These are phyloP conservation scores for Turritopsis rubra DNA, from an alignment of 30 jellyfish, hydroid and myxozoan species.

Conservation along the genomic window DNA sequence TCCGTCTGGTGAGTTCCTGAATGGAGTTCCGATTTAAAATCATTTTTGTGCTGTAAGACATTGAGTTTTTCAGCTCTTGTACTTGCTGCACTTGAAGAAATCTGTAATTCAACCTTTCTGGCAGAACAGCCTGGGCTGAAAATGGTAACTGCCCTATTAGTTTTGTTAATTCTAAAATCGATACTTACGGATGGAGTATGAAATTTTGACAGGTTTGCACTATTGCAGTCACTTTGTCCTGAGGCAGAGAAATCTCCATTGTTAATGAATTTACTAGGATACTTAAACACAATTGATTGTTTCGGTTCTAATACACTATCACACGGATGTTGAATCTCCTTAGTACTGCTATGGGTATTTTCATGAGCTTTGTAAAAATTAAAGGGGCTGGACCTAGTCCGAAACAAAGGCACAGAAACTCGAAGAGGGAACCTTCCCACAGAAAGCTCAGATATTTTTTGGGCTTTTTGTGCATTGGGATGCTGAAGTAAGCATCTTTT, in stretches of 20 bases:
- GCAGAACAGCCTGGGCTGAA: slow-evolving; percentile 12
- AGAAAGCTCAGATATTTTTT: slow-evolving; percentile 12
- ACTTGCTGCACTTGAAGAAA: slow-evolving; percentile 9
- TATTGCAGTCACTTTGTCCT: slow-evolving; percentile 17
- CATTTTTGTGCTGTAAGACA: not conserved
- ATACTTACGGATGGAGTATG: not conserved
- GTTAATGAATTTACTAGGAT: not conserved
- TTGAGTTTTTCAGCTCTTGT: not conserved
- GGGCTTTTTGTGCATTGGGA: slow-evolving; percentile 6
- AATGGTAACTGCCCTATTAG: not conserved
- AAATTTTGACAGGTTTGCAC: not conserved
- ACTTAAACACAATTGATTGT: not conserved
- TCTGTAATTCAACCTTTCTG: slow-evolving; percentile 11
- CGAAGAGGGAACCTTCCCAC: slow-evolving; percentile 19
- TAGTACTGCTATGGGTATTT: slow-evolving; percentile 33
- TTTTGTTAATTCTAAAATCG: slow-evolving; percentile 15
- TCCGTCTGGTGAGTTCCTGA: slow-evolving; percentile 2
- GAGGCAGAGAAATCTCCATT: slow-evolving; percentile 19
- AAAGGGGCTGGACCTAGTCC: slow-evolving; percentile 25
- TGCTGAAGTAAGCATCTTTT: slow-evolving; percentile 20
- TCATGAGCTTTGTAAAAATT: slow-evolving; percentile 16
- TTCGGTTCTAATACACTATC: slow-evolving; percentile 16
- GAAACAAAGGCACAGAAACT: slow-evolving; percentile 23
- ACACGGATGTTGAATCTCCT: slow-evolving; percentile 17
- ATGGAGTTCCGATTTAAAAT: not conserved